Evolutionary conservation across 1,140 invertebrate species (phyloP).

Genomic region (Oncopodura yosiiana): DNA sequence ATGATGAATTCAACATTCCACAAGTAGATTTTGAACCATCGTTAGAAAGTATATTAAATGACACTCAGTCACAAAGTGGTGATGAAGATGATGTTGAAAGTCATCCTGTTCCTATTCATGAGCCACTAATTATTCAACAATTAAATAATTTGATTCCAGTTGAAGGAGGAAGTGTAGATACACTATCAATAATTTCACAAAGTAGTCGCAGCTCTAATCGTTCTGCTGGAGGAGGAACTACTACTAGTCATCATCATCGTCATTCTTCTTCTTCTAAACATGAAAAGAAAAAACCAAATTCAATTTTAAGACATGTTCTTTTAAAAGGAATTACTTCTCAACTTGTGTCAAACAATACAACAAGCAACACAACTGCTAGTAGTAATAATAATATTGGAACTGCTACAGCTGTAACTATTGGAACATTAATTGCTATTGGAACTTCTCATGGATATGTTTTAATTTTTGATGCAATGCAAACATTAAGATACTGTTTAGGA

Average conservation of each 20-base stretch:
- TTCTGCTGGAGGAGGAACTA: slow-evolving; percentile 34
- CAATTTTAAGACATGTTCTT: slow-evolving; percentile 67
- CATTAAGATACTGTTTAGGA: slow-evolving; percentile 66
- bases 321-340: slow-evolving; percentile 77
- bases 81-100: slow-evolving; percentile 39
- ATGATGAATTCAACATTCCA: slow-evolving; percentile 73
- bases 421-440: slow-evolving; percentile 72
- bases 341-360: slow-evolving; percentile 9
- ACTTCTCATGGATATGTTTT: slow-evolving; percentile 86
- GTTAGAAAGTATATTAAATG: slow-evolving; percentile 72
- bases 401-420: slow-evolving; percentile 69
- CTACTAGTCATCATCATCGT: no score
- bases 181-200: slow-evolving; percentile 38
- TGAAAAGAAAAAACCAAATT: slow-evolving; percentile 46
- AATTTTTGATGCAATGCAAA: slow-evolving; percentile 76
- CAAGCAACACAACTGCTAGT: neutral
- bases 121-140: no score
- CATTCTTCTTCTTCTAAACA: no score
- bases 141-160: no score
- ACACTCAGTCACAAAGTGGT: slow-evolving; percentile 50
- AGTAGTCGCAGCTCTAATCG: slow-evolving; percentile 37
- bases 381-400: slow-evolving; percentile 71
- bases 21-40: slow-evolving; percentile 64
- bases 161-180: slow-evolving; percentile 38
- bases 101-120: no score